Percentiles rank a stretch among this genome's conserved stretches.
Conservation (phyloP, 2,113 vertebrate species). For the Aptenodytes forsteri region DNA sequence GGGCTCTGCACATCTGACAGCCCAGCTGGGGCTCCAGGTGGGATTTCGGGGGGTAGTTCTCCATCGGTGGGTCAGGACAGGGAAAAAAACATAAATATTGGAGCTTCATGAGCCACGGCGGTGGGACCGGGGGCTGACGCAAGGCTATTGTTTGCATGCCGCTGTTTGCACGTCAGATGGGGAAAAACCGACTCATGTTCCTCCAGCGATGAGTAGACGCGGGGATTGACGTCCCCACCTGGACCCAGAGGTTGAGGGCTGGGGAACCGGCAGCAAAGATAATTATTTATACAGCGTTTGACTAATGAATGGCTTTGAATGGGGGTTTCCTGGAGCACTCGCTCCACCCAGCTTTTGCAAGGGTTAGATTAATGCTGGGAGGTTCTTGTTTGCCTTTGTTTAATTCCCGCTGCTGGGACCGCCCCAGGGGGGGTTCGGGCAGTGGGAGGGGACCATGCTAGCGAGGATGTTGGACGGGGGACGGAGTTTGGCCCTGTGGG, state of each 20-base stretch:
- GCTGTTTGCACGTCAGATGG: neutral
- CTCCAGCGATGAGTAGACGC: neutral
- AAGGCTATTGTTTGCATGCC: constrained; percentile 75
- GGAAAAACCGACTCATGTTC: neutral
- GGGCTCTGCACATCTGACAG: constrained; percentile 27
- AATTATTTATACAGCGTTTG: constrained; percentile 31
- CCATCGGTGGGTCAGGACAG: neutral
- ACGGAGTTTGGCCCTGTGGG: rapidly evolving
- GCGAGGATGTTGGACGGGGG: rapidly evolving
- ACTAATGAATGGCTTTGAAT: neutral
- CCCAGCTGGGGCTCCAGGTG: constrained; percentile 75
- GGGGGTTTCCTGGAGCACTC: neutral
- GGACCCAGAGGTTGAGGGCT: neutral
- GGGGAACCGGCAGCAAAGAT: neutral
- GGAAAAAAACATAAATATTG: constrained; percentile 41
- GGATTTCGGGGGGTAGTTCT: constrained; percentile 50
- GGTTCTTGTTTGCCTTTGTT: neutral
- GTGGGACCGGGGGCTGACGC: constrained; percentile 65
- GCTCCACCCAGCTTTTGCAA: neutral
- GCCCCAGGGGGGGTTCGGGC: rapidly evolving
- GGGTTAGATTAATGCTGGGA: neutral
- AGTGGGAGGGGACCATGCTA: neutral
- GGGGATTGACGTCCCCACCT: neutral
- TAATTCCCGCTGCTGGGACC: neutral
- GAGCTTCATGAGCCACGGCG: neutral